Percentiles rank a stretch among this genome's conserved stretches.
Evolutionary conservation across 2,113 vertebrate species (phyloP).

Genomic region (Pygoscelis adeliae): DNA sequence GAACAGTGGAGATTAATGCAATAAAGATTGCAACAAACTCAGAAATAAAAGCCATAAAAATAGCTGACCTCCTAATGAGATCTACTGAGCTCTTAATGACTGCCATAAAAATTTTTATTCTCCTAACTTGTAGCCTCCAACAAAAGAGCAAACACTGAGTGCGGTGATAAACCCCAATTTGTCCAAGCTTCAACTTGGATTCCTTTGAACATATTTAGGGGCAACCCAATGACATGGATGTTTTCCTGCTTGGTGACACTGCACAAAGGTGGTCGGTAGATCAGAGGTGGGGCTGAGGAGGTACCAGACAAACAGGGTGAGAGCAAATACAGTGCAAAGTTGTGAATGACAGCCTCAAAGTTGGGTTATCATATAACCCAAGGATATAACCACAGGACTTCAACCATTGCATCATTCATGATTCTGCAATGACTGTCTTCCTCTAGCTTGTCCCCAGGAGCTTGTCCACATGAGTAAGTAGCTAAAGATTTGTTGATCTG

Average conservation of each 20-base stretch:
- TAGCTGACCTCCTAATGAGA: not conserved
- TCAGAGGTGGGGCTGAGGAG: not conserved
- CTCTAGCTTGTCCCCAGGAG: not conserved
- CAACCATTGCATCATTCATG: accelerated
- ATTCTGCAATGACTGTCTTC: not conserved
- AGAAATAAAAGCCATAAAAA: not conserved
- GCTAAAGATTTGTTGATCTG: not conserved
- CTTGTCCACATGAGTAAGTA: not conserved
- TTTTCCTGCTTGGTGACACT: not conserved
- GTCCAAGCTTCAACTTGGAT: not conserved
- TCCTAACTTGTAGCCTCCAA: not conserved
- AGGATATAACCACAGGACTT: not conserved
- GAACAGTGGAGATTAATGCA: not conserved
- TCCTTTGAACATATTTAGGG: not conserved
- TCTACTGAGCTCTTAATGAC: not conserved
- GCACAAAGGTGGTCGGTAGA: not conserved
- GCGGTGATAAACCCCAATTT: not conserved
- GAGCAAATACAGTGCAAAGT: not conserved
- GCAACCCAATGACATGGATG: not conserved
- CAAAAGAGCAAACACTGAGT: not conserved
- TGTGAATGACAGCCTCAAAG: not conserved
- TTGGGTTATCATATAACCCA: accelerated
- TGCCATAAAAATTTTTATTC: not conserved
- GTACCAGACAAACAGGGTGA: not conserved
- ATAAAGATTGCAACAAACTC: not conserved